Evolutionary conservation across 2,113 vertebrate genomes (phyloP).

Genomic region (Odontesthes bonariensis): DNA sequence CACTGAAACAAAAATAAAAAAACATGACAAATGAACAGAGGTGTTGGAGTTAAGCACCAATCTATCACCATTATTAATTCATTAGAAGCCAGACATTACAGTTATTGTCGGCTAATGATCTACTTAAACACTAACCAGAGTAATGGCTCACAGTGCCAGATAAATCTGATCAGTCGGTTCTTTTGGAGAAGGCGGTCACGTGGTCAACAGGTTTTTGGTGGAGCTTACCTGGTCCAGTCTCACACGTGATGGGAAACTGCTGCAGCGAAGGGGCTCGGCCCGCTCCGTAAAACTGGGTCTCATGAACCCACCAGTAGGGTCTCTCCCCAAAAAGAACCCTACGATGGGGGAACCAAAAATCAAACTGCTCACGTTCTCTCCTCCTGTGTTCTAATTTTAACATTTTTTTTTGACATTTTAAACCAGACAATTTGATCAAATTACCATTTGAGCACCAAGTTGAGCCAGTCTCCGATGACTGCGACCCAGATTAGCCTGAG

Average conservation of each 20-base stretch:
- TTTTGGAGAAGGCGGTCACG: neutral
- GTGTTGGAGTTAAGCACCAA: constrained; percentile 20
- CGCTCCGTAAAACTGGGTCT: constrained; percentile 81
- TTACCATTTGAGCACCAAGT: constrained; percentile 97
- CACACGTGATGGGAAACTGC: constrained; percentile 86
- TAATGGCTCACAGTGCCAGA: constrained; percentile 12
- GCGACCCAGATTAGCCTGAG: constrained; percentile 95
- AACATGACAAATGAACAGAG: constrained; percentile 20
- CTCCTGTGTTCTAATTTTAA: neutral
- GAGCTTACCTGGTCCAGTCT: constrained; percentile 85
- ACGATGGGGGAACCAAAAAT: neutral
- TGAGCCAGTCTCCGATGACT: constrained; percentile 96
- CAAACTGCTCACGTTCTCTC: fast-evolving
- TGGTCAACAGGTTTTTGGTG: neutral
- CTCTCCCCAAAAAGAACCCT: constrained; percentile 86
- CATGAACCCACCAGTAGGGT: constrained; percentile 87
- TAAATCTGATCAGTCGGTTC: neutral
- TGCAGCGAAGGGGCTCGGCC: constrained; percentile 67
- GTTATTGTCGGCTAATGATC: neutral
- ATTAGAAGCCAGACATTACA: neutral
- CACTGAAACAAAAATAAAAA: constrained; percentile 6
- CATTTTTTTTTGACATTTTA: neutral
- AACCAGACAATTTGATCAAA: neutral
- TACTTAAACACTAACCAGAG: constrained; percentile 8
- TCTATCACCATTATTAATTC: neutral